phyloP scores from a whole-genome alignment of 2,797 vertebrate genomes.

The Calcarius lapponicus region DNA sequence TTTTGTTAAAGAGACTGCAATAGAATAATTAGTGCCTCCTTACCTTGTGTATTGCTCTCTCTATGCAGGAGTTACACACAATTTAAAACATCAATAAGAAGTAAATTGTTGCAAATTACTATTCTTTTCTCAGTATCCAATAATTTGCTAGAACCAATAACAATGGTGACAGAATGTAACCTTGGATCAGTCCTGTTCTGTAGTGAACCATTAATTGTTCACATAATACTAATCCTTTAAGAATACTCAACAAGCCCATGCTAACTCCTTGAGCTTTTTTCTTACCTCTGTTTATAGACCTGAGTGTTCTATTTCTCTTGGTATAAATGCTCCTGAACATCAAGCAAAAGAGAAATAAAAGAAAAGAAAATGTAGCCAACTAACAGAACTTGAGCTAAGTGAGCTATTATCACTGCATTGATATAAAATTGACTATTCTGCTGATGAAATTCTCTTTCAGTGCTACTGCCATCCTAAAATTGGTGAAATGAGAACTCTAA shows the following conservation, averaged over 20 bases:
- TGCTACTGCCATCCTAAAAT: background rate
- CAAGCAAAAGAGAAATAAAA: background rate
- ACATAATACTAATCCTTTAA: slow-evolving; percentile 50
- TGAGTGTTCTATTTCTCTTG: background rate
- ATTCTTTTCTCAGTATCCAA: slow-evolving; percentile 53
- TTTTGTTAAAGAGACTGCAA: slow-evolving; percentile 35
- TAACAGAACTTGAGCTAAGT: background rate
- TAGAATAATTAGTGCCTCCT: slow-evolving; percentile 59
- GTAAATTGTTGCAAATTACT: slow-evolving; percentile 64
- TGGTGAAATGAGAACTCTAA: background rate
- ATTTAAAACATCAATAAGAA: slow-evolving; percentile 70
- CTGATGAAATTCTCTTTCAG: background rate
- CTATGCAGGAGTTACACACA: slow-evolving; percentile 42
- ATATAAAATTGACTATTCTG: background rate
- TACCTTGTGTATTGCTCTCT: slow-evolving; percentile 51
- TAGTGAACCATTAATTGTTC: slow-evolving; percentile 48
- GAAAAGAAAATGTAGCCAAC: background rate
- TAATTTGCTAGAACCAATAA: slow-evolving; percentile 66
- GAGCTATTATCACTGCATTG: background rate
- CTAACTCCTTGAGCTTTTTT: slow-evolving; percentile 36
- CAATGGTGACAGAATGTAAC: slow-evolving; percentile 61
- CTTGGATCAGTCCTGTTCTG: slow-evolving; percentile 53
- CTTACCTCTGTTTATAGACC: slow-evolving; percentile 34
- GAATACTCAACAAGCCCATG: slow-evolving; percentile 44
- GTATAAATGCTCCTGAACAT: background rate